Base-by-base conservation (phyloP, 1,140 invertebrate species). In the Ditylenchus dipsaci region DNA sequence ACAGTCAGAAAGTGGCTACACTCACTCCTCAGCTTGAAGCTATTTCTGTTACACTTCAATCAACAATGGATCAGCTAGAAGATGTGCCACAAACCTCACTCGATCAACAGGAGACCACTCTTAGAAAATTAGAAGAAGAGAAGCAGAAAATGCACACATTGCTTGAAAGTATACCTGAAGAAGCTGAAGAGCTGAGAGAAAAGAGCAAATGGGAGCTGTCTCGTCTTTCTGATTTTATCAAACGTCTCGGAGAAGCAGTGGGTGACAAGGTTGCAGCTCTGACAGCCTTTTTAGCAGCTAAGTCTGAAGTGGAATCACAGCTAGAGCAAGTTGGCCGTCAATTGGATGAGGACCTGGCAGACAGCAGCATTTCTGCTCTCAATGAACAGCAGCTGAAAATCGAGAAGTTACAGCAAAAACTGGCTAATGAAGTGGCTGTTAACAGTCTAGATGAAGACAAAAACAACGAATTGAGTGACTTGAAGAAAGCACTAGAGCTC, bases 211-310 rank as follows among this genome's bases (percentile, higher is more conserved):
- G 70, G 68, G 68, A 77, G 60, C 65, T 77, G 63, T 76, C 73
- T 7, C 68, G 74, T 29, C 63, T 77, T 19, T 68, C 66, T 59
- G 76, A 79, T 57, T 58, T 72, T 17, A 49, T 77, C 23, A 67
- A 73, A 58, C 63, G 61, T 26, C 74, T 77, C 27, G 74, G 65
- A 30, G 68, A 71, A 57, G 59, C 76, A 30, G 67, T 79, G 38
- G 77, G 77, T 30, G 77, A 79, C 65, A 78, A 78, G 45, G 29
- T 77, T 15, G 77, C 76, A 45, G 77, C 76, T 47, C 74, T 79
- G 33, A 74, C 74, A 19, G 62, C 69, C n/a, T 78, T 67, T 63
- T 61, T 59, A 26, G 67, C 76, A 15, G 47, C 61, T 45, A 78
- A 78, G 57, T 56, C 68, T 23, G 71, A 75, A 62, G 69, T 72